Percentiles rank a stretch among this genome's conserved stretches.
Evolutionary conservation across 2,888 invertebrate genomes (phyloP).

Genomic region (Nephrocerus scutellatus): DNA sequence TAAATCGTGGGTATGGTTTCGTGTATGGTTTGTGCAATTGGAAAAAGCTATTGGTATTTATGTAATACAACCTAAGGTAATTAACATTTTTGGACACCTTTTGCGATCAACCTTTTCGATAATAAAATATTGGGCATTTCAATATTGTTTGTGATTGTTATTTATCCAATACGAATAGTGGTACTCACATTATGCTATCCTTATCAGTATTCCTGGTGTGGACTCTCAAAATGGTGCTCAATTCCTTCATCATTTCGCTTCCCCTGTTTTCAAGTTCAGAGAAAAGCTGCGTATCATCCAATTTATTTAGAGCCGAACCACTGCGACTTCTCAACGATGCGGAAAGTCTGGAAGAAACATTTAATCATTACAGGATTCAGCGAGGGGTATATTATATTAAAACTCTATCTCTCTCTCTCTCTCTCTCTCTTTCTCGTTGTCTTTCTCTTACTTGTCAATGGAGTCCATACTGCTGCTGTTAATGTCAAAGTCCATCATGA

Average conservation of each 20-base stretch:
- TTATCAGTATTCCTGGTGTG: constrained; percentile 39
- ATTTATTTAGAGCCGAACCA: constrained; percentile 50
- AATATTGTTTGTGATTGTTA: too few species aligned
- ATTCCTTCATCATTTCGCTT: constrained; percentile 52
- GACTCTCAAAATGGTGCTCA: constrained; percentile 51
- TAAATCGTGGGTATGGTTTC: too few species aligned
- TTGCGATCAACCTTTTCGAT: too few species aligned
- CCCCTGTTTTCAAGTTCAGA: constrained; percentile 50
- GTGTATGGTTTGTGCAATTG: too few species aligned
- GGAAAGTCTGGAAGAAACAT: constrained; percentile 28
- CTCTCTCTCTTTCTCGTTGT: too few species aligned
- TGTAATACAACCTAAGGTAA: too few species aligned
- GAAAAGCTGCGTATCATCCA: constrained; percentile 51
- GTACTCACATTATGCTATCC: constrained; percentile 38
- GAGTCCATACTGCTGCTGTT: constrained; percentile 48
- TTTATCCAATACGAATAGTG: not conserved
- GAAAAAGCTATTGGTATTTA: too few species aligned
- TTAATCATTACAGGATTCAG: not conserved
- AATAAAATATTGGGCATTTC: too few species aligned
- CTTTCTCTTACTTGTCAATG: constrained; percentile 40
- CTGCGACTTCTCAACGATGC: constrained; percentile 43
- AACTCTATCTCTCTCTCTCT: too few species aligned
- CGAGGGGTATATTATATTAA: not conserved
- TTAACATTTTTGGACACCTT: too few species aligned
- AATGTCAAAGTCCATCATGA: constrained; percentile 77